Evolutionary conservation across 2,113 vertebrate species (phyloP), one percentile per base, ranked within the genome.

Genomic region (Nymphicus hollandicus): DNA sequence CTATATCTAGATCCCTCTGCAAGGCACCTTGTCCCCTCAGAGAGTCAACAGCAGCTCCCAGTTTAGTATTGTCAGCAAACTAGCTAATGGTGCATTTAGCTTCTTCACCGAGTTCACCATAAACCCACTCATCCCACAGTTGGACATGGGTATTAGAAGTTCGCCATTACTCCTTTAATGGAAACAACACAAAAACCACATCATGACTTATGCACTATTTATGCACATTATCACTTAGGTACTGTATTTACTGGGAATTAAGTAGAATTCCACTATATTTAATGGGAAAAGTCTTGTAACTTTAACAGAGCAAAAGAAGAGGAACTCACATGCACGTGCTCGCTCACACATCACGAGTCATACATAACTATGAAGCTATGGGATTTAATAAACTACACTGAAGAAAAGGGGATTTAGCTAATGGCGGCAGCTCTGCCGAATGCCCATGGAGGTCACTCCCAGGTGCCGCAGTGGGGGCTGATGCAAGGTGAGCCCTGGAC

Each of bases 301-400:
- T 77, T 83, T 89, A 93, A 60, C 0, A 1, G 63, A n/a, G 58
- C 31, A 47, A 43, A 70, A 65, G 55, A 64, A 58, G 53, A 81
- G 49, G 56, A 58, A 49, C 12, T 65, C 29, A 4, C 0, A 1
- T 52, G 50, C 2, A 0, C 7, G 19, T 1, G 3, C 69, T 93
- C 46, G 10, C 72, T 65, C 43, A 61, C 27, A 39, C 3, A 4
- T 65, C 28, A 33, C 23, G 13, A 92, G 58, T 83, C 76, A 64
- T 31, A 13, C 27, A 2, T 29, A 41, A 61, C 60, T 29, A 44
- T 9, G 47, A 60, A 79, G 52, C 47, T 37, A 5, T 66, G 46
- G 49, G 78, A 60, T 55, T 64, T 80, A 71, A 64, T 53, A 72
- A 86, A 53, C 22, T 23, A 6, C 10, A 5, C 3, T 53, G 91